Percentiles rank a stretch among this genome's conserved stretches.
Evolutionary conservation across 2,113 vertebrate genomes (phyloP).

Genomic region (Oryzias curvinotus): DNA sequence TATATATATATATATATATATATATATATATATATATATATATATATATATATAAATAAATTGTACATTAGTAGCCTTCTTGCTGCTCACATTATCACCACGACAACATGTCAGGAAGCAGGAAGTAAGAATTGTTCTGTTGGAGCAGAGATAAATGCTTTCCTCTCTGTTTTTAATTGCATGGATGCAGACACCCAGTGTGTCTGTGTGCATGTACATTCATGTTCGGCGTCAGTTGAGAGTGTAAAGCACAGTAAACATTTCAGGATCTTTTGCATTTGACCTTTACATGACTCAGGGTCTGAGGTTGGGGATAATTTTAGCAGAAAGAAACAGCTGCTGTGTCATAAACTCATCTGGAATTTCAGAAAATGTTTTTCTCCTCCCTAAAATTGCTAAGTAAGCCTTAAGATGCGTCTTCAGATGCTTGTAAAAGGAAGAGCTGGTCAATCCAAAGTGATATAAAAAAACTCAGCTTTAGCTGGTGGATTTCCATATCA

Average conservation of each 20-base stretch:
- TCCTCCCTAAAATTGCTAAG: not conserved
- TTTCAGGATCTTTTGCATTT: slow-evolving; percentile 4
- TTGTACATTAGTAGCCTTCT: slow-evolving; percentile 11
- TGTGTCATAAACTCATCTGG: slow-evolving; percentile 32
- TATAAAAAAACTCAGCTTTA: too few relatives aligned
- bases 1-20: too few relatives aligned
- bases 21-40: too few relatives aligned
- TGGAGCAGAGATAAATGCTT: slow-evolving; percentile 48
- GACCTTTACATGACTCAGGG: slow-evolving; percentile 33
- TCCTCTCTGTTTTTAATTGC: slow-evolving; percentile 5
- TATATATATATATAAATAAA: slow-evolving; percentile 1
- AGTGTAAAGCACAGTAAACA: not conserved
- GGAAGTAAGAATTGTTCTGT: slow-evolving; percentile 47
- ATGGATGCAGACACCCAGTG: not conserved
- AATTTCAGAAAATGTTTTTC: not conserved
- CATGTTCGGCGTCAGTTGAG: slow-evolving; percentile 8
- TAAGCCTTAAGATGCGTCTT: not conserved
- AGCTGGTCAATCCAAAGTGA: not conserved
- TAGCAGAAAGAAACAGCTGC: slow-evolving; percentile 24
- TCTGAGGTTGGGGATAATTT: slow-evolving; percentile 45
- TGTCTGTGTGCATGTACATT: not conserved
- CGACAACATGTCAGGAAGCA: slow-evolving; percentile 70
- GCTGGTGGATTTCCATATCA: too few relatives aligned
- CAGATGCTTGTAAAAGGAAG: not conserved
- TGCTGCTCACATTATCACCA: slow-evolving; percentile 39